Base-by-base conservation (phyloP, 2,888 invertebrate species). In the Erebia ligea region DNA sequence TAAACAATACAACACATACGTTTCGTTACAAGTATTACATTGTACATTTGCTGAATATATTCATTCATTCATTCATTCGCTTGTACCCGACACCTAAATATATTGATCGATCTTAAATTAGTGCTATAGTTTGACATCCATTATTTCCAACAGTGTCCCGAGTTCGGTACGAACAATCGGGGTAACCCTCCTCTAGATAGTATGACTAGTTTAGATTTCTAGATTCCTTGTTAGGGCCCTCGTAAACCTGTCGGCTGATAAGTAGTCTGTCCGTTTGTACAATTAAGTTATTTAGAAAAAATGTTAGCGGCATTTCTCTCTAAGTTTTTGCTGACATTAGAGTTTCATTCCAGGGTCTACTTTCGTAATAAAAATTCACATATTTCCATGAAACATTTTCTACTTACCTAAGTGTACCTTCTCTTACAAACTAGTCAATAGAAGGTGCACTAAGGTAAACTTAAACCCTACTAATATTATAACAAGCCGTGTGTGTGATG, bases 181-280 rank as follows among this genome's bases (percentile, higher is more conserved):
- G 58, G 45, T 34, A 0, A 59, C 67, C 21, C 5, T 8, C n/a
- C 9, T 6, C 5, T 48, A 58, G 17, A 48, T 58, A 59, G 48
- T 9, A 40, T 10, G n/a, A 54, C 71, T 58, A 50, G 63, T 64
- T 56, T 19, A 54, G 19, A 42, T 57, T 34, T 67, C 69, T 59
- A 69, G 69, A 69, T 72, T 66, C 70, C 74, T 68, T 70, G 59
- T 67, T 62, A 17, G 67, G 67, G 50, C 58, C 56, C 40, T 42
- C 50, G 62, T 65, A 58, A 70, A 68, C 69, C 54, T 40, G 68
- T 66, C 71, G 54, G 34, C 57, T 54, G 10, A 48, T 66, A 67
- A 67, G 57, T 61, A 54, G 25, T 61, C 61, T 50, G 48, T 8
- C 48, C 13, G 34, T 59, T 67, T 67, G 58, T 48, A n/a, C 11